Conservation (phyloP, 1,140 invertebrate genomes). For the Ganaspis sp. region DNA sequence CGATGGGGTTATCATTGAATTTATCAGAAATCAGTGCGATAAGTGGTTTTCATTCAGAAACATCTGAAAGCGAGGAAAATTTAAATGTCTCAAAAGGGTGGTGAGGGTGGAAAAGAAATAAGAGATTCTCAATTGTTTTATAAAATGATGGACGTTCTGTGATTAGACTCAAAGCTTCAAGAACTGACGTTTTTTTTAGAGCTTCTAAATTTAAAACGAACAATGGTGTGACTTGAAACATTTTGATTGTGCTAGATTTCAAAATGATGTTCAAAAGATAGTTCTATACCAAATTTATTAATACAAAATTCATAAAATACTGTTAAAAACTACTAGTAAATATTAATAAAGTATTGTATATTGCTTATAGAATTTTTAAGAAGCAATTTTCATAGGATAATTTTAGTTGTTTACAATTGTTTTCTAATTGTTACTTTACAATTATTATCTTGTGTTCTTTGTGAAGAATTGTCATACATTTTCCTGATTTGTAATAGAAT, state of each 20-base stretch:
- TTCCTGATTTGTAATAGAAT: background rate
- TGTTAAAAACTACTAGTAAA: conserved; percentile 8
- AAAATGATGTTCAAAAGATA: background rate
- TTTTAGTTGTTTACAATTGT: too few relatives aligned
- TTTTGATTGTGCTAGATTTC: background rate
- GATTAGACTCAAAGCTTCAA: background rate
- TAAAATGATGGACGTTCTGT: background rate
- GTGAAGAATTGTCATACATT: background rate
- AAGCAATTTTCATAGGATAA: background rate
- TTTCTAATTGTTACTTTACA: background rate
- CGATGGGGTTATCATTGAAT: background rate
- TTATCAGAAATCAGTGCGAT: background rate
- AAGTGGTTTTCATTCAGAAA: background rate
- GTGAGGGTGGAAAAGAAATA: background rate
- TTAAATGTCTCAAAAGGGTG: background rate
- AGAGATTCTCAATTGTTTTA: background rate
- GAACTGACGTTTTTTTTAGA: background rate
- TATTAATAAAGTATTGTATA: background rate
- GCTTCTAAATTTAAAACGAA: background rate
- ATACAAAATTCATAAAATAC: background rate
- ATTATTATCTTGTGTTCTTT: background rate
- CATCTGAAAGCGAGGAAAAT: background rate
- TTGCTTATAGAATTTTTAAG: background rate
- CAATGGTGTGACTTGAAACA: background rate
- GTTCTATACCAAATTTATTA: background rate